A percentile compares a stretch with the other conserved stretches of the same genome.
phyloP scores from a whole-genome alignment of 2,113 vertebrate genomes.

The Heptranchias perlo region DNA sequence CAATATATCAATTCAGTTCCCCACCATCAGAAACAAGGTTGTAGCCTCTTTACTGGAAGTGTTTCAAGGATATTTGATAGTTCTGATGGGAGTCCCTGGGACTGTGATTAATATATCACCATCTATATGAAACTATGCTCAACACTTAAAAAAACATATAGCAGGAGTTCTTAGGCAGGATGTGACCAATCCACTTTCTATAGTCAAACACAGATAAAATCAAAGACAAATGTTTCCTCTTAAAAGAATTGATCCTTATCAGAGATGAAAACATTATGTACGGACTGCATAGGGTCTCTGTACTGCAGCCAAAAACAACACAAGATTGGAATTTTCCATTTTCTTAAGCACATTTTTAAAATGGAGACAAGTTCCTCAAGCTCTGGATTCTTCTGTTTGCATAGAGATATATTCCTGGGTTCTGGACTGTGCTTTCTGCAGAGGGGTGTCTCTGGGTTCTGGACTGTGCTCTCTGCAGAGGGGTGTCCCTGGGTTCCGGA shows the following conservation, averaged over 20 bases:
- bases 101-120: neutral
- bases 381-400: neutral
- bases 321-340: neutral
- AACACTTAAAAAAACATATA: neutral
- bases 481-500: neutral
- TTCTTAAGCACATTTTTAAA: neutral
- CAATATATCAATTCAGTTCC: neutral
- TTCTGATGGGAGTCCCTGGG: neutral
- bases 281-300: neutral
- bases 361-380: neutral
- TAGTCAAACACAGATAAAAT: neutral
- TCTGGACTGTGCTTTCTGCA: neutral
- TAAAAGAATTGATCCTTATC: neutral
- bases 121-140: neutral
- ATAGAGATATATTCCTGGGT: neutral
- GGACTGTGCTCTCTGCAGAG: neutral
- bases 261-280: slow-evolving; percentile 1
- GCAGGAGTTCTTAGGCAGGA: neutral
- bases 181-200: neutral
- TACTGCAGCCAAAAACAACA: neutral
- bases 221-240: slow-evolving; percentile 10
- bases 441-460: neutral
- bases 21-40: neutral
- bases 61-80: neutral
- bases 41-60: neutral